A percentile compares a stretch with the other conserved stretches of the same genome.
Conservation (phyloP, 2,888 invertebrate species). For the Mimumesa dahlbomi region DNA sequence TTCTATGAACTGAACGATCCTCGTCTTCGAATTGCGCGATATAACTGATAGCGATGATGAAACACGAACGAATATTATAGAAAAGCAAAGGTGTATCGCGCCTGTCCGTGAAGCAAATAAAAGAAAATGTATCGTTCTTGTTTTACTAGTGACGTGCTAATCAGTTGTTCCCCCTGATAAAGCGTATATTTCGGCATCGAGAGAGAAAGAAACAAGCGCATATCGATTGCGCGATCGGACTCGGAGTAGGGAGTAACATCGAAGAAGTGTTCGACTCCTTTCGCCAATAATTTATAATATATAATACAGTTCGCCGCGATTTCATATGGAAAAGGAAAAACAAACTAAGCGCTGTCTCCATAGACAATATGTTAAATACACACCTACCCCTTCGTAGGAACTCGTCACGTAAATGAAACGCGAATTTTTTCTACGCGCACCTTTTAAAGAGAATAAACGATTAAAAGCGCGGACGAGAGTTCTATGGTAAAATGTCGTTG, state of each 20-base stretch:
- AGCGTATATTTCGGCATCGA: not conserved
- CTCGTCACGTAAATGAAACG: not conserved
- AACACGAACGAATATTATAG: conserved; percentile 7
- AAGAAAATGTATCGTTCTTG: conserved; percentile 49
- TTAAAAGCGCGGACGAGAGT: not conserved
- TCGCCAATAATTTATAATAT: no score
- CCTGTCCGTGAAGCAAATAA: no score
- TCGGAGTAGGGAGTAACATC: not conserved
- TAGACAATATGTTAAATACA: not conserved
- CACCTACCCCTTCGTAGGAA: not conserved
- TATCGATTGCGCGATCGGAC: not conserved
- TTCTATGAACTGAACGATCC: conserved; percentile 25
- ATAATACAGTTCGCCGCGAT: not conserved
- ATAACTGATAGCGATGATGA: conserved; percentile 41
- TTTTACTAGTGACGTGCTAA: conserved; percentile 39
- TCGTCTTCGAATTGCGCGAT: conserved; percentile 26
- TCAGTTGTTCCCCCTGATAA: conserved; percentile 32
- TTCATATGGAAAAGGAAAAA: not conserved
- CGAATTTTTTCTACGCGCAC: conserved; percentile 4
- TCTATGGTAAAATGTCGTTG: conserved; percentile 3
- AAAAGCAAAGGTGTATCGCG: conserved; percentile 15
- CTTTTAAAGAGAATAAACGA: conserved; percentile 2
- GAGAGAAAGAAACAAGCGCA: not conserved
- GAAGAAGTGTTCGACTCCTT: not conserved
- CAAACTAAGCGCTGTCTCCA: not conserved